Evolutionary conservation across 2,113 vertebrate genomes (phyloP).

Genomic region (Laticauda colubrina): DNA sequence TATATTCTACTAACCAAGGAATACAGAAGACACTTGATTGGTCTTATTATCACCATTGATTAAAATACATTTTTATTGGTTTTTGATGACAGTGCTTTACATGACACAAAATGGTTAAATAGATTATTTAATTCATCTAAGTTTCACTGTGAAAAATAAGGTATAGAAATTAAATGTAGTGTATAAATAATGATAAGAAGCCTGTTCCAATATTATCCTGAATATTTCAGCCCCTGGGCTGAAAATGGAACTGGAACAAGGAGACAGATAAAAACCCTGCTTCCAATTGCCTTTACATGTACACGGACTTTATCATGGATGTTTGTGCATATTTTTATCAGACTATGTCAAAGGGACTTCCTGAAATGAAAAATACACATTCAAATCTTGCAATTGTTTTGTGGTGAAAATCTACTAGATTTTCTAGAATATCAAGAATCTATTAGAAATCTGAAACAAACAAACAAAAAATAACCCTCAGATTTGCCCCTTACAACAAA

Average conservation of each 20-base stretch:
- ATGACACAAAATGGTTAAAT: slow-evolving; percentile 51
- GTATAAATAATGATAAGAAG: slow-evolving; percentile 31
- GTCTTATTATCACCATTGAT: slow-evolving; percentile 57
- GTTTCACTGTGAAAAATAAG: slow-evolving; percentile 38
- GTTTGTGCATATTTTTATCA: not conserved
- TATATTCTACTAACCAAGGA: slow-evolving; percentile 49
- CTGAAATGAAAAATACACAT: not conserved
- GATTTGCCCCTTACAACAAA: not conserved
- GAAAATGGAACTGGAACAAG: not conserved
- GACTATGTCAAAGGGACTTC: not conserved
- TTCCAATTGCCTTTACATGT: not conserved
- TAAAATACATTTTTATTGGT: slow-evolving; percentile 47
- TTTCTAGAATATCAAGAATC: not conserved
- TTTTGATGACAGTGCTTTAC: slow-evolving; percentile 46
- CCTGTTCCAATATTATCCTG: too few species aligned
- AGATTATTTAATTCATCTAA: slow-evolving; percentile 43
- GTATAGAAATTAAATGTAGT: slow-evolving; percentile 31
- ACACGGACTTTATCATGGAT: not conserved
- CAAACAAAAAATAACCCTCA: not conserved
- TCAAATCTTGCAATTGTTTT: not conserved
- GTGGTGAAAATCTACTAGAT: not conserved
- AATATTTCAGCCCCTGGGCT: not conserved
- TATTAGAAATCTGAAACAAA: not conserved
- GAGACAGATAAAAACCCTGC: not conserved
- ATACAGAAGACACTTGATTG: slow-evolving; percentile 60